Conservation (phyloP, 35 echinoderm and acorn worm genomes). For the Hemicentrotus pulcherrimus region DNA sequence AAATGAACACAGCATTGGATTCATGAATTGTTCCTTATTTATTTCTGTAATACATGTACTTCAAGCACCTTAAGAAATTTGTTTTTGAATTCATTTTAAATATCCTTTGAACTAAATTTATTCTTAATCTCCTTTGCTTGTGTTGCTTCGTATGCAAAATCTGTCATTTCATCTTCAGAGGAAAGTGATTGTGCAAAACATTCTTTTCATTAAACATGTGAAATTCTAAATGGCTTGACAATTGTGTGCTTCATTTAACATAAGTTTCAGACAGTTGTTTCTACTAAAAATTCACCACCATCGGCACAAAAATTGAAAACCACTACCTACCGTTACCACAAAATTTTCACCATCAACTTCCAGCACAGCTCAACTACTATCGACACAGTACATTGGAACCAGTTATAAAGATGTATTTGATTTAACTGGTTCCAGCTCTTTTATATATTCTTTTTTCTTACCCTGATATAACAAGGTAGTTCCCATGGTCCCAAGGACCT, state of each 20-base stretch:
- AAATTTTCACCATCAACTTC: no score
- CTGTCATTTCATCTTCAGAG: background rate
- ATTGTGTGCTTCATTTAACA: background rate
- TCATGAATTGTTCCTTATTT: background rate
- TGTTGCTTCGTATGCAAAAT: background rate
- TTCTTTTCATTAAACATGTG: background rate
- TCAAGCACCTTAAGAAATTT: background rate
- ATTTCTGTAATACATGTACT: background rate
- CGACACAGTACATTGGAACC: no score
- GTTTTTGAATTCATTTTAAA: background rate
- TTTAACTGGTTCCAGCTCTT: no score
- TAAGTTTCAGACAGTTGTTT: no score
- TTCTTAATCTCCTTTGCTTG: background rate
- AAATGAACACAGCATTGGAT: background rate
- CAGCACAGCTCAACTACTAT: no score
- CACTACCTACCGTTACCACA: no score
- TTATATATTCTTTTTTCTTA: no score
- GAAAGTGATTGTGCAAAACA: background rate
- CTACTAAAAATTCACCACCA: no score
- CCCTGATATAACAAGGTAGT: no score
- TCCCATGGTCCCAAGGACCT: no score
- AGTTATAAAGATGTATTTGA: no score
- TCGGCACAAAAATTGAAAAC: no score
- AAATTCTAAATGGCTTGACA: background rate
- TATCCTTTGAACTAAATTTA: background rate